Conservation (phyloP, 2,113 vertebrate species). For the Sander vitreus region DNA sequence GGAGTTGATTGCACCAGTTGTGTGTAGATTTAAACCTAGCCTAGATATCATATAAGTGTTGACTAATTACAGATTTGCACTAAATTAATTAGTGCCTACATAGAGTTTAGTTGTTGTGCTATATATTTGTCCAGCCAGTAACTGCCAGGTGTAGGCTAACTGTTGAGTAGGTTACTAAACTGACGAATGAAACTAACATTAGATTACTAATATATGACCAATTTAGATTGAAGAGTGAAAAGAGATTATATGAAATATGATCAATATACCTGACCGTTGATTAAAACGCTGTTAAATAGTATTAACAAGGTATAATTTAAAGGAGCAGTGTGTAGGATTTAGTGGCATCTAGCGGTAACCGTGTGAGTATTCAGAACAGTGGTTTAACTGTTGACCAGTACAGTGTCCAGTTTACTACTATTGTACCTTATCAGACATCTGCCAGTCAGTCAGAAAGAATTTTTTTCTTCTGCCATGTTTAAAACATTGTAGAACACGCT, state of each 20-base stretch:
- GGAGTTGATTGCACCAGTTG: not conserved
- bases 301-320: not conserved
- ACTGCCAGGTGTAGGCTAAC: not conserved
- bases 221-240: not conserved
- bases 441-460: not conserved
- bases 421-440: not conserved
- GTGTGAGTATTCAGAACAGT: not conserved
- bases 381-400: not conserved
- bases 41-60: not conserved
- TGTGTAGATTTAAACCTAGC: too few relatives aligned
- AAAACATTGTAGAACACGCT: not conserved
- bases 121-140: not conserved
- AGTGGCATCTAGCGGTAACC: too few relatives aligned
- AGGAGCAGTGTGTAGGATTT: too few relatives aligned
- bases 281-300: not conserved
- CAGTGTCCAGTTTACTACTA: not conserved
- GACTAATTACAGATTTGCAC: not conserved
- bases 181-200: not conserved
- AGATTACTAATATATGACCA: not conserved
- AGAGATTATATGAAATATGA: not conserved
- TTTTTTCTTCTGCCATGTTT: not conserved
- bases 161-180: not conserved
- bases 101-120: not conserved
- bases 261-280: not conserved
- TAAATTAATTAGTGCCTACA: not conserved